A percentile compares a stretch with the other conserved stretches of the same genome.
Conservation (phyloP, 2,797 vertebrate species). For the Philypnodon macrostomus region DNA sequence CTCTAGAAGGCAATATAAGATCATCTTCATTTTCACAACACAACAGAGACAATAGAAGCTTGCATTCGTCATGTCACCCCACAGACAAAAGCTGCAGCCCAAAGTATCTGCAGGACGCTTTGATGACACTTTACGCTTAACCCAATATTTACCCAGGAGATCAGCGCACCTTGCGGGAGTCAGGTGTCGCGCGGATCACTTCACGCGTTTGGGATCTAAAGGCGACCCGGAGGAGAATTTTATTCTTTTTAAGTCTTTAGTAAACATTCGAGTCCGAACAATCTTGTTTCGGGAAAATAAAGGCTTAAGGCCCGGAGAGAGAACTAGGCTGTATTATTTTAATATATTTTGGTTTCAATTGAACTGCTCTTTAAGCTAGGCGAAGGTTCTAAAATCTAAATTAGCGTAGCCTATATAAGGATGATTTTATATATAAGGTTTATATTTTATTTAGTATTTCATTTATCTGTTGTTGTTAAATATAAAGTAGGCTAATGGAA, state of each 20-base stretch:
- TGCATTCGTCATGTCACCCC: conserved; percentile 31
- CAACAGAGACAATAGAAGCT: conserved; percentile 8
- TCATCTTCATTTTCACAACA: neutral
- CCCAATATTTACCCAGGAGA: conserved; percentile 69
- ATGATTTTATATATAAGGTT: no score
- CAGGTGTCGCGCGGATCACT: conserved; percentile 53
- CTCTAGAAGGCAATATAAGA: neutral
- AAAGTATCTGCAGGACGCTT: conserved; percentile 47
- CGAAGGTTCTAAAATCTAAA: no score
- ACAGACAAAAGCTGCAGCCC: conserved; percentile 43
- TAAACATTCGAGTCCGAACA: neutral
- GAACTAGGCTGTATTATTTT: no score
- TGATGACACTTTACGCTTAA: conserved; percentile 69
- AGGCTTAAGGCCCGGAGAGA: no score
- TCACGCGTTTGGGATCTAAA: conserved; percentile 33
- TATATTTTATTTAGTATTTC: neutral
- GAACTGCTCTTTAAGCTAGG: no score
- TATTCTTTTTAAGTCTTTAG: neutral
- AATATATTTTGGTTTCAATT: no score
- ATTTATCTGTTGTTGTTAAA: no score
- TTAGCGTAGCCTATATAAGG: no score
- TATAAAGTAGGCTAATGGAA: no score
- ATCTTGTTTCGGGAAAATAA: no score
- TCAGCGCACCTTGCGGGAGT: conserved; percentile 55
- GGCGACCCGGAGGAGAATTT: conserved; percentile 15